Evolutionary conservation across 2,888 invertebrate genomes (phyloP), one percentile per base, ranked within the genome.

Genomic region (Caenorhabditis uteleia): DNA sequence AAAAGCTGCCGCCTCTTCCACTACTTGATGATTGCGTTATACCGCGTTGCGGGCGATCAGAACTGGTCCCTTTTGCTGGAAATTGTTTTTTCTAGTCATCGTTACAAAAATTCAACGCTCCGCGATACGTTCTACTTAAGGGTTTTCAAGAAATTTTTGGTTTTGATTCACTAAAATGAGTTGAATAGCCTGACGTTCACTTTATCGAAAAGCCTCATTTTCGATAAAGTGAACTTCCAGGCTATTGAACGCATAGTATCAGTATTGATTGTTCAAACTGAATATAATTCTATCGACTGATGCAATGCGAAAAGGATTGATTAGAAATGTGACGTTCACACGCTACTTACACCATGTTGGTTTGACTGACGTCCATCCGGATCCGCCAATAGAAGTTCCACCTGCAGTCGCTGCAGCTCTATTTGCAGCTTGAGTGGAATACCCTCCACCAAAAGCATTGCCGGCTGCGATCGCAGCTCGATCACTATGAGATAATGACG

Each of bases 401-500:
- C 14, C 33, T 34, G 40, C 48, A 43, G 1, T 36, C 23, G 14
- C 48, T 31, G 7, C 33, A n/a, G 38, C 21, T 47, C 18, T n/a
- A n/a, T 45, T 25, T 10, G 38, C 20, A 7, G 27, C 31, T 3
- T 49, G 49, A 21, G 36, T 25, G n/a, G 50, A 42, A 27, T 61
- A 59, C 1, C 61, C 66, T 27, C 46, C 51, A 6, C 59, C 62
- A 42, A 45, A 59, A 12, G 61, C 60, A 20, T 42, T 55, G 1
- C 64, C 64, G 23, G 51, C 42, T 3, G 62, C 62, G 16, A 69
- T 58, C 8, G 61, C 43, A 16, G 54, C 49, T 10, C 75, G 68
- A 39, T 76, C 76, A 14, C 67, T 47, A 29, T 67, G 75, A 38
- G 61, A 53, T 29, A 74, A 47, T 12, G 56, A 49, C 18, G 62